Conservation (phyloP, 2,797 vertebrate genomes). For the Decapterus maruadsi region DNA sequence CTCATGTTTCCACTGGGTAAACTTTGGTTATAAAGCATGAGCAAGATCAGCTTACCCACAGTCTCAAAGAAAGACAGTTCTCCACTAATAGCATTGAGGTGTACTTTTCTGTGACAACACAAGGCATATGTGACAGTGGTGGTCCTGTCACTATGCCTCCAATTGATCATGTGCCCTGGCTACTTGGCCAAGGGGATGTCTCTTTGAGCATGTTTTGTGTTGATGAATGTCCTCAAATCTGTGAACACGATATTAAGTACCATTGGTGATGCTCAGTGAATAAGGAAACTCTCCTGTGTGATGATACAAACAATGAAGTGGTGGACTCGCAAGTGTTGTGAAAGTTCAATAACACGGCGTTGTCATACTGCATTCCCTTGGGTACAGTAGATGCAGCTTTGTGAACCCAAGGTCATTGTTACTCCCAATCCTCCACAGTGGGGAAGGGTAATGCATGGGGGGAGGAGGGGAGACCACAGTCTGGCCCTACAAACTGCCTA, state of each 20-base stretch:
- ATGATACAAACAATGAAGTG: slow-evolving; percentile 41
- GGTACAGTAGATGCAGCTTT: slow-evolving; percentile 50
- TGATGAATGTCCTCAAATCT: slow-evolving; percentile 7
- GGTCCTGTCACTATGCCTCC: too few species aligned
- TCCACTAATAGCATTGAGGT: slow-evolving; percentile 1
- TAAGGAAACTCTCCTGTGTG: slow-evolving; percentile 33
- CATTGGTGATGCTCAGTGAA: slow-evolving; percentile 19
- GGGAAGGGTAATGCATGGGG: slow-evolving; percentile 13
- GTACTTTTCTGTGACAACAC: neutral
- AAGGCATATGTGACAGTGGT: too few species aligned
- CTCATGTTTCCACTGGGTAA: slow-evolving; percentile 27
- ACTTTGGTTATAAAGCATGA: slow-evolving; percentile 23
- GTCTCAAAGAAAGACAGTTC: slow-evolving; percentile 26
- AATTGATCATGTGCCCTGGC: too few species aligned
- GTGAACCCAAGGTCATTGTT: slow-evolving; percentile 56
- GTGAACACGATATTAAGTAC: slow-evolving; percentile 22
- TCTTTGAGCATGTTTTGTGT: neutral
- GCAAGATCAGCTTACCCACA: slow-evolving; percentile 9
- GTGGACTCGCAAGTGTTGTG: slow-evolving; percentile 23
- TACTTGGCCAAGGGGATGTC: too few species aligned
- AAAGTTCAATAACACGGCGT: slow-evolving; percentile 51
- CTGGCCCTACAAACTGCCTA: neutral
- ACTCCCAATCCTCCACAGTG: slow-evolving; percentile 40
- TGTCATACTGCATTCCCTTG: slow-evolving; percentile 49
- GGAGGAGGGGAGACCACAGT: slow-evolving; percentile 7